Conservation (phyloP, 1,140 invertebrate genomes). For the Ylistrum balloti region DNA sequence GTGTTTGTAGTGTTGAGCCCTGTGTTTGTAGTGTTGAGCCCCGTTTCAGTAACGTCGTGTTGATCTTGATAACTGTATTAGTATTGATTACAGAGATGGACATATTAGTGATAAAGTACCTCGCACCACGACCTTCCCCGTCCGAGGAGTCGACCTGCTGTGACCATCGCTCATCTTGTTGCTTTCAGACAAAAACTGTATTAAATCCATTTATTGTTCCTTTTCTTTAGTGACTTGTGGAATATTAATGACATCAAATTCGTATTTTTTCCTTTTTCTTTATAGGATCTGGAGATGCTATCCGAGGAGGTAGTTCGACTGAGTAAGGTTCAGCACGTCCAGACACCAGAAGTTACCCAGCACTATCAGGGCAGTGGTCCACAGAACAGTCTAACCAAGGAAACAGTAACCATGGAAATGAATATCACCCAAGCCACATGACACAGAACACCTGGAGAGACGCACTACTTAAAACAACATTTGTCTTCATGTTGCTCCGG, state of each 20-base stretch:
- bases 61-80: neutral
- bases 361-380: neutral
- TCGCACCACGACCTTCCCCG: neutral
- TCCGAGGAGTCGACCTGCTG: neutral
- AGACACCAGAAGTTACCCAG: neutral
- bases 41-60: neutral
- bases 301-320: neutral
- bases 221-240: neutral
- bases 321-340: neutral
- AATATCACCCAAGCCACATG: slow-evolving; percentile 15
- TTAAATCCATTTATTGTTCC: neutral
- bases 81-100: neutral
- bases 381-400: neutral
- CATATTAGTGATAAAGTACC: neutral
- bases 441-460: slow-evolving; percentile 26
- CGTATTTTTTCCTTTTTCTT: neutral
- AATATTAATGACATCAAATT: neutral
- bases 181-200: slow-evolving; percentile 28
- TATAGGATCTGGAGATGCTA: slow-evolving; percentile 7
- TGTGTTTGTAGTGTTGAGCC: neutral
- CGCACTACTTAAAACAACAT: neutral
- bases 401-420: slow-evolving; percentile 27
- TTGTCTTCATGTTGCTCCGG: neutral
- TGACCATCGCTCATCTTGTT: slow-evolving; percentile 33
- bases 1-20: no score